Evolutionary conservation across 2,888 invertebrate genomes (phyloP).

Genomic region (Nezara viridula): DNA sequence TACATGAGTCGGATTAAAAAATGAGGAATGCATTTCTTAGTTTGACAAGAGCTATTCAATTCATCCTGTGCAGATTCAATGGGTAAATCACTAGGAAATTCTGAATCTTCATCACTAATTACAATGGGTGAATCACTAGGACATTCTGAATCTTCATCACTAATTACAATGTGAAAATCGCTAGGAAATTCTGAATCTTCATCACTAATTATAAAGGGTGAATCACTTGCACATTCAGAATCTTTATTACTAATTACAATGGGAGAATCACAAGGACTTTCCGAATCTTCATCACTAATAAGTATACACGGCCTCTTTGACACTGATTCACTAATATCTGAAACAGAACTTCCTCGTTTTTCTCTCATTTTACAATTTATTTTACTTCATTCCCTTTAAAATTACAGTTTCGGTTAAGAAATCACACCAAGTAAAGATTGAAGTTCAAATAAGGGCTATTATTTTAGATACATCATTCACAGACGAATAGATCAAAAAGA

Average conservation of each 20-base stretch:
- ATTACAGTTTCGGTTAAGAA: too few relatives aligned
- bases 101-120: neutral
- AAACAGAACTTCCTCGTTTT: constrained; percentile 6
- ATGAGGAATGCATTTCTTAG: constrained; percentile 7
- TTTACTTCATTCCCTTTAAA: neutral
- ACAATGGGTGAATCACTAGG: neutral
- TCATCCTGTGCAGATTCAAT: too few relatives aligned
- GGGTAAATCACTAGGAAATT: constrained; percentile 27
- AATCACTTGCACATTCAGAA: neutral
- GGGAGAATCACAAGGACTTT: too few relatives aligned
- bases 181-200: constrained; percentile 17
- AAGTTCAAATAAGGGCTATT: neutral
- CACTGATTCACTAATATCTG: neutral
- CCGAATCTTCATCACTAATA: too few relatives aligned
- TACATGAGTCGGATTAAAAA: constrained; percentile 24
- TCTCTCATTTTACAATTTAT: neutral
- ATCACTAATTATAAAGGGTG: too few relatives aligned
- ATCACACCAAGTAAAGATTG: too few relatives aligned
- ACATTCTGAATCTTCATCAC: constrained; percentile 6
- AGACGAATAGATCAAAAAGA: too few relatives aligned
- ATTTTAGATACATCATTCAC: neutral
- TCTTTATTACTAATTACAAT: constrained; percentile 39
- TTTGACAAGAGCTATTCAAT: neutral
- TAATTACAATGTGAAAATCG: constrained; percentile 18
- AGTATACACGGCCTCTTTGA: too few relatives aligned